Base-by-base conservation (phyloP, 1,140 invertebrate species). In the Trichomalopsis sarcophagae region DNA sequence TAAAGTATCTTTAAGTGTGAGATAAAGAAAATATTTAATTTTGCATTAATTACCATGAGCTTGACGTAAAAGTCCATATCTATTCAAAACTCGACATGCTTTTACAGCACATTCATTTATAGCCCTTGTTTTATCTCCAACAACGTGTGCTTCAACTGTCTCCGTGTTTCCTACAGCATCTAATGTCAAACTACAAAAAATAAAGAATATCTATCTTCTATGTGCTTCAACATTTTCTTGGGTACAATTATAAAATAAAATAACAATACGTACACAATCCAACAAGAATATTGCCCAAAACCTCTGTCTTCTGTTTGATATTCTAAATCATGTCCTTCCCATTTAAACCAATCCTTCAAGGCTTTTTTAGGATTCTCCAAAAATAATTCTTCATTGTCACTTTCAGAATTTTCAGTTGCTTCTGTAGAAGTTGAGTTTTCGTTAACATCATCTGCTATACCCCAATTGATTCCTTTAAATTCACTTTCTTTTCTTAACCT, bases 341-440 rank as follows among this genome's bases (percentile, higher is more conserved):
- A 94, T 91, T 99, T 98, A 92, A 98, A 99, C 94, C 97, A 99
- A 0, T 97, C 97, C 87, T 97, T 94, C 4, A 99, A 91, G 4
- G 97, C 97, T 91, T 98, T 98, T 92, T 99, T 99, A 0, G 98
- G 98, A 93, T 99, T 98, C 74, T 98, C 96, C 47, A 98, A 92
- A 91, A 97, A 98, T 13, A 98, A 90, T 85, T 98, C 97, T 91
- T 98, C 97, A 91, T 81, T 40, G n/a, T 98, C 97, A 47, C 94
- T 94, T 2, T 95, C 95, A 75, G 94, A 92, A 1, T 97, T 97
- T 91, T 95, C 98, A 2, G 97, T 97, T 93, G 97, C 98, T 74
- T 96, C 96, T 2, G 95, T 91, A 9, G 96, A 89, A 91, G 97
- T 96, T 0, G 95, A 95, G 88, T 97, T 97, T 88, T 97, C 97